Evolutionary conservation across 92 coral and sea anemone species (phyloP).

Genomic region (Paragorgia papillata): DNA sequence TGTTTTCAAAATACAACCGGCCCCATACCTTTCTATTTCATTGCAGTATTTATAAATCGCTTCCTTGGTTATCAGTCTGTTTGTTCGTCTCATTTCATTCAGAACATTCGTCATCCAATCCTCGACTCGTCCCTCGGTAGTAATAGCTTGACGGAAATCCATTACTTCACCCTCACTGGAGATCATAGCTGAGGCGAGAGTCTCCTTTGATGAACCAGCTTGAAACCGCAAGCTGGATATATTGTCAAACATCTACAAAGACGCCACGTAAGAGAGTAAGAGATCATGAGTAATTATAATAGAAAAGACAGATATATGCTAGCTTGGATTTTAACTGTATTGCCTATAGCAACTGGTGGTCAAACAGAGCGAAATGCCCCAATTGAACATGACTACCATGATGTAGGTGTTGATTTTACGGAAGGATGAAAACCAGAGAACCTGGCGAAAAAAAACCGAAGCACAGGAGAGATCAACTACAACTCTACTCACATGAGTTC

Average conservation of each 20-base stretch:
- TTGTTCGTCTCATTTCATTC: slow-evolving; percentile 98
- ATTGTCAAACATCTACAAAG: slow-evolving; percentile 94
- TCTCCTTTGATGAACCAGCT: slow-evolving; percentile 88
- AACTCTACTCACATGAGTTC: no score
- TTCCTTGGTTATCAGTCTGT: slow-evolving; percentile 94
- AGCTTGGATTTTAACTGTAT: no score
- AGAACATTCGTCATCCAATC: slow-evolving; percentile 99
- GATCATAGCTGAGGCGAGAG: slow-evolving; percentile 88
- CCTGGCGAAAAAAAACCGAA: no score
- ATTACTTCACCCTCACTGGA: slow-evolving; percentile 93
- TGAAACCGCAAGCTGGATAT: slow-evolving; percentile 93
- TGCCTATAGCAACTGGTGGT: no score
- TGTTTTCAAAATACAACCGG: no score
- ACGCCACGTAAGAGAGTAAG: neutral
- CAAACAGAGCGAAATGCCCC: no score
- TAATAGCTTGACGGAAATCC: slow-evolving; percentile 92
- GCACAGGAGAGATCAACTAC: no score
- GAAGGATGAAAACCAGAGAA: no score
- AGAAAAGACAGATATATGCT: no score
- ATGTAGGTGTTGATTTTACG: no score
- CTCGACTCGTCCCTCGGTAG: slow-evolving; percentile 97
- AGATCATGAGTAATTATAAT: no score
- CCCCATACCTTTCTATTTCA: slow-evolving; percentile 70
- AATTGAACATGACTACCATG: no score
- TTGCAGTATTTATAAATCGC: slow-evolving; percentile 91